Evolutionary conservation across 1,140 invertebrate species (phyloP), one percentile per base, ranked within the genome.

Genomic region (Cherax destructor): DNA sequence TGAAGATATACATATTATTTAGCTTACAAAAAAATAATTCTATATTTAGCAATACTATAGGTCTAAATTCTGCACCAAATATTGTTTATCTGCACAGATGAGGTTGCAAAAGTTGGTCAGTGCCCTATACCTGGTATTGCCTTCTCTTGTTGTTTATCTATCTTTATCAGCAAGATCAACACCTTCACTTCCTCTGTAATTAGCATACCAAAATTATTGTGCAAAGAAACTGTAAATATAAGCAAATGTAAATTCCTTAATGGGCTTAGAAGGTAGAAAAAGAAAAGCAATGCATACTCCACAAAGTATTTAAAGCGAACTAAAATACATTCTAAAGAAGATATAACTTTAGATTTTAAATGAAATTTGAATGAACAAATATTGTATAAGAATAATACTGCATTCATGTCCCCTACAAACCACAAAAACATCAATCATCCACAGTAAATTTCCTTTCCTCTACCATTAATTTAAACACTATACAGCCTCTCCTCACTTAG

Each of bases 101-200:
- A 77, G 69, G 41, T 88, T 69, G 78, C 86, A 80, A 61, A 30
- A 30, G 47, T 69, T 41, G 41, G 11, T 86, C 74, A 76, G 50
- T 52, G 13, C 61, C 78, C 41, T 80, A 79, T 88, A 88, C 86
- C 86, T 88, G 86, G 18, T 24, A 80, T 30, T 47, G 86, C 50
- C 77, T 88, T 88, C 77, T 80, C 41, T 30, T 61, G 76, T 52
- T 79, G 56, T 50, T 24, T 80, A 88, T 79, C 76, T 79, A 52
- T 56, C 30, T 81, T 61, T 78, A 79, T 80, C 77, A 88, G 59
- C 56, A 79, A 80, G n/a, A 88, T 80, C 77, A 88, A 79, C 47
- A 88, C 56, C 86, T 88, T 81, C 18, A 88, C 56, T 50, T 59
- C 78, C 59, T 79, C 86, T 88, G 86, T 41, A 88, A 88, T 76